These are phyloP conservation scores for Limonius californicus DNA, from an alignment of 1,140 invertebrate genomes.

Conservation along the genomic window DNA sequence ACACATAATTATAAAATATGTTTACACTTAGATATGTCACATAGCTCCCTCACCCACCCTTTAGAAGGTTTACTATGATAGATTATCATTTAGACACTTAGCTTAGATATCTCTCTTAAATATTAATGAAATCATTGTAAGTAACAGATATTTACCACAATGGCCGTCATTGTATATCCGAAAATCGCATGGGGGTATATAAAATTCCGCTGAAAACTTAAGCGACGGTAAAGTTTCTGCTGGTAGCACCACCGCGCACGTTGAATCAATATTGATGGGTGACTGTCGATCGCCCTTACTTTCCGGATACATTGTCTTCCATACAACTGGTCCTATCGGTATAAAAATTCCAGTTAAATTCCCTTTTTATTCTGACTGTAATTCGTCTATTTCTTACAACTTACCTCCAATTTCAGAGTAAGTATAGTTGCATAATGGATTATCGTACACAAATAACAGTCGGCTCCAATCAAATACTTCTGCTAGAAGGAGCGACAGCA, in stretches of 20 bases:
- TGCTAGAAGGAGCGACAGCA: neutral
- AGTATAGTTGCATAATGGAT: too few species aligned
- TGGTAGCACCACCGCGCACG: conserved; percentile 22
- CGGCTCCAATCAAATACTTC: neutral
- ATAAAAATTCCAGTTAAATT: too few species aligned
- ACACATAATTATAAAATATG: too few species aligned
- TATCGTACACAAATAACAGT: neutral
- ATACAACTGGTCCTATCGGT: conserved; percentile 28
- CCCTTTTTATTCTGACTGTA: too few species aligned
- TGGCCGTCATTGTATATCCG: conserved; percentile 35
- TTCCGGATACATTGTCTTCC: conserved; percentile 28
- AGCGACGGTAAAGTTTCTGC: conserved; percentile 25
- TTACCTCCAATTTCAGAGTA: too few species aligned
- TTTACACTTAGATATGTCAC: too few species aligned
- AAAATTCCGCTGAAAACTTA: conserved; percentile 35
- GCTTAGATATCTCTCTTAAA: too few species aligned
- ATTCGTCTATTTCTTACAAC: too few species aligned
- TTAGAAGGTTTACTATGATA: too few species aligned
- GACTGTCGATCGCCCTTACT: conserved; percentile 31
- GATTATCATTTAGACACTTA: too few species aligned
- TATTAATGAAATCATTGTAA: too few species aligned
- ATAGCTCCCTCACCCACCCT: too few species aligned
- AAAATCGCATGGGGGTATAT: conserved; percentile 29
- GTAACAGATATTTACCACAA: conserved; percentile 20
- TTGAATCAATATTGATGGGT: conserved; percentile 34